Conservation (phyloP, 2,888 invertebrate genomes). For the Parapristionchus giblindavisi region DNA sequence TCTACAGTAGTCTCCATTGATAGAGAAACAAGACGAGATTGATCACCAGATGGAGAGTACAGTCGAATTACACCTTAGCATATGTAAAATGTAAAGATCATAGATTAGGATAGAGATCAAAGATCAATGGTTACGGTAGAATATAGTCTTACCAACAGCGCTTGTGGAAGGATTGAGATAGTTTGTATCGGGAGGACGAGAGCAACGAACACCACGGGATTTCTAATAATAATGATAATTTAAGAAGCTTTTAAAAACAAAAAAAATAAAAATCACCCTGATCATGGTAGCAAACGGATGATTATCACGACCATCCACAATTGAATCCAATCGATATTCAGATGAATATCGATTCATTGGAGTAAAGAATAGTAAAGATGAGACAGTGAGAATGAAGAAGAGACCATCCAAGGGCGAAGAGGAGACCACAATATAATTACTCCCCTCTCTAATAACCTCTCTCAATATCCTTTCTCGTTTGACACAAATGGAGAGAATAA, state of each 20-base stretch:
- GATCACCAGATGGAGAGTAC: conserved; percentile 31
- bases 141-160: conserved; percentile 4
- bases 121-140: not conserved
- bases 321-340: conserved; percentile 27
- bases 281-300: conserved; percentile 1
- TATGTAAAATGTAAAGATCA: not conserved
- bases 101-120: not conserved
- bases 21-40: conserved; percentile 27
- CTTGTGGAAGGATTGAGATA: not conserved
- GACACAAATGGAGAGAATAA: no score
- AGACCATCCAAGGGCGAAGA: conserved; percentile 11
- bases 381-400: not conserved
- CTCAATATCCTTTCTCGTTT: conserved; percentile 27
- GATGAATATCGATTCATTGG: conserved; percentile 33
- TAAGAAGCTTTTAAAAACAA: not conserved
- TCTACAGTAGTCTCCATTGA: conserved; percentile 33
- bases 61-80: conserved; percentile 23
- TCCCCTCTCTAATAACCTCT: conserved; percentile 32
- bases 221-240: not conserved
- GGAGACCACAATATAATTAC: conserved; percentile 36
- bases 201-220: not conserved
- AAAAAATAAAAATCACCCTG: conserved; percentile 1
- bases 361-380: not conserved
- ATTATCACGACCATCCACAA: not conserved
- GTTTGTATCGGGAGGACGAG: not conserved